Evolutionary conservation across 2,797 vertebrate genomes (phyloP), one percentile per base, ranked within the genome.

Genomic region (Acanthurus tractus): DNA sequence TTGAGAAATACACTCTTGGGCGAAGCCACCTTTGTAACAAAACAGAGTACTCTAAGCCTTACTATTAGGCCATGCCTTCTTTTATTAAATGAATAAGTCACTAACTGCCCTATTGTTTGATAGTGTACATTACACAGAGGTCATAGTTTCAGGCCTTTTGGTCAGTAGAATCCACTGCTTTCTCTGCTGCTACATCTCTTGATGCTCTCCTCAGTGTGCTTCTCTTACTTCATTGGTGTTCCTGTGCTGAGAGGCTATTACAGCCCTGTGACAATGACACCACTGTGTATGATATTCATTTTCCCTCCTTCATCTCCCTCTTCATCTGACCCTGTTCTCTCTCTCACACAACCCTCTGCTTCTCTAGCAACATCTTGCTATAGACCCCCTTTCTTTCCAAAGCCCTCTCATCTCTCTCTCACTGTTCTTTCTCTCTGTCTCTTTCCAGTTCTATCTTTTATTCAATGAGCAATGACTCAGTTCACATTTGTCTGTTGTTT

Each of bases 401-500:
- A 48, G 20, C 23, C 0, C 44, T 29, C 34, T 55, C 48, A 0
- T 45, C 13, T 45, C 50, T 62, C 52, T 45, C 55, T 29, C 66
- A 70, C 62, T 63, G 42, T 44, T 44, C 46, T 68, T 42, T 57
- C 58, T 55, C 61, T 46, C 65, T 55, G 25, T 45, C 62, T 72
- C 65, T 56, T 45, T 63, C 49, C 6, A n/a, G 3, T 70, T 59
- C 17, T 70, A 53, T 62, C 53, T 82, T 86, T 86, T 82, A 92
- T 92, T 91, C 87, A 92, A 79, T 91, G 89, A 90, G 79, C 87
- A 78, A 81, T 92, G 86, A 91, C 84, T 92, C 81, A 86, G 76
- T 93, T 92, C 90, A 90, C 91, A 89, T 93, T 85, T 91, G 90
- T 92, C 84, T 79, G 85, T 78, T 86, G 74, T 87, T 80, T 79